Conservation (phyloP, 92 coral and sea anemone species). For the Bergia puertoricense region DNA sequence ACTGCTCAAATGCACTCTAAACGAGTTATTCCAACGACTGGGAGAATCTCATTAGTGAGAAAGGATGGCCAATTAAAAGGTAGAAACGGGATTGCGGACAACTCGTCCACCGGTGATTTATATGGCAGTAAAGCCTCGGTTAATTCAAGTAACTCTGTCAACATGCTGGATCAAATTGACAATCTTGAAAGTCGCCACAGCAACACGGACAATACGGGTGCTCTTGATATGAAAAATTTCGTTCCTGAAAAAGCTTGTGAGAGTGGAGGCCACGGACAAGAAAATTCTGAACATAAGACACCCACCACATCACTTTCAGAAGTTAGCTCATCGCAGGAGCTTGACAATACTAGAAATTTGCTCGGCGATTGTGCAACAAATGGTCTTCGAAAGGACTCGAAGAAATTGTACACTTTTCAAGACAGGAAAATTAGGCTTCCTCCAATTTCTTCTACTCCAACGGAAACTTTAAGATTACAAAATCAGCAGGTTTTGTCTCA, state of each 20-base stretch:
- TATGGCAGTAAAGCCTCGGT: background rate
- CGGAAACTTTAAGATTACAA: background rate
- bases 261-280: background rate
- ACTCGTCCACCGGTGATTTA: background rate
- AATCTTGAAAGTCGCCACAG: background rate
- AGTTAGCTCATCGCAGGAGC: background rate
- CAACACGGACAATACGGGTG: background rate
- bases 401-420: background rate
- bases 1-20: slow-evolving; percentile 76
- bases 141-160: background rate
- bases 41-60: slow-evolving; percentile 36
- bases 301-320: slow-evolving; percentile 6
- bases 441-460: background rate
- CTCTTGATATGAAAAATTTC: background rate
- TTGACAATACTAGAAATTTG: background rate
- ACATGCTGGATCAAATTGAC: background rate
- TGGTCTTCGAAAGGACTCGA: slow-evolving; percentile 6
- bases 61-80: background rate
- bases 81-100: background rate
- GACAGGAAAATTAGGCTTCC: background rate
- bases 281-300: background rate
- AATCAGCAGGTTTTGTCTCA: background rate
- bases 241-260: background rate
- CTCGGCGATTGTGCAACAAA: background rate
- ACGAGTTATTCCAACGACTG: slow-evolving; percentile 70